A percentile compares a stretch with the other conserved stretches of the same genome.
These are phyloP conservation scores for Aplochiton taeniatus DNA, from an alignment of 2,797 vertebrate genomes.

Conservation along the genomic window DNA sequence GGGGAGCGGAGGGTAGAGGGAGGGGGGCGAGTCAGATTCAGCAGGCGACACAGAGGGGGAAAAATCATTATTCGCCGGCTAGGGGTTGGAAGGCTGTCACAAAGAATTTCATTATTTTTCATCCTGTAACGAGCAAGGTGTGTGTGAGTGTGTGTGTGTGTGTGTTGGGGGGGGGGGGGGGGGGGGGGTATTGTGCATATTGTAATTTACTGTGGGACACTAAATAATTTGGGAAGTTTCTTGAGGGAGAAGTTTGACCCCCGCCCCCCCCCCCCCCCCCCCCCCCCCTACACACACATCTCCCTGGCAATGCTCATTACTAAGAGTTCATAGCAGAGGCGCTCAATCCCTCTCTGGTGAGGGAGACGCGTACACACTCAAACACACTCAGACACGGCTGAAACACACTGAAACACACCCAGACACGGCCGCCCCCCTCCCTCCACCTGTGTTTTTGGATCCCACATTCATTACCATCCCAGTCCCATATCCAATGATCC, in stretches of 20 bases:
- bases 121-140: conserved; percentile 69
- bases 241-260: conserved; percentile 71
- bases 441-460: conserved; percentile 17
- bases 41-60: conserved; percentile 59
- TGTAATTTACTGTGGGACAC: conserved; percentile 77
- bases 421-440: conserved; percentile 44
- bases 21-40: conserved; percentile 61
- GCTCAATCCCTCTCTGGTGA: conserved; percentile 74
- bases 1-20: conserved; percentile 20
- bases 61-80: conserved; percentile 79
- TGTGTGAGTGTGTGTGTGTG: no score
- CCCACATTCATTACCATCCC: conserved; percentile 24
- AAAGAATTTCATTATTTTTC: conserved; percentile 85
- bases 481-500: conserved; percentile 26
- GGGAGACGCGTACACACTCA: conserved; percentile 72
- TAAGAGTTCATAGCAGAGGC: conserved; percentile 78
- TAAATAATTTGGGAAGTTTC: conserved; percentile 85
- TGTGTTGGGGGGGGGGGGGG: conserved; percentile 50
- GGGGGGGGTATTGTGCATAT: conserved; percentile 79
- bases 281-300: conserved; percentile 40
- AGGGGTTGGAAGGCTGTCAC: conserved; percentile 81
- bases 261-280: conserved; percentile 56
- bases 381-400: conserved; percentile 52
- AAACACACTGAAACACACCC: conserved; percentile 67
- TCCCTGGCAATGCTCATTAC: conserved; percentile 72